Evolutionary conservation across 2,888 invertebrate species (phyloP), one percentile per base, ranked within the genome.

Genomic region (Drosophila flavopinicola): DNA sequence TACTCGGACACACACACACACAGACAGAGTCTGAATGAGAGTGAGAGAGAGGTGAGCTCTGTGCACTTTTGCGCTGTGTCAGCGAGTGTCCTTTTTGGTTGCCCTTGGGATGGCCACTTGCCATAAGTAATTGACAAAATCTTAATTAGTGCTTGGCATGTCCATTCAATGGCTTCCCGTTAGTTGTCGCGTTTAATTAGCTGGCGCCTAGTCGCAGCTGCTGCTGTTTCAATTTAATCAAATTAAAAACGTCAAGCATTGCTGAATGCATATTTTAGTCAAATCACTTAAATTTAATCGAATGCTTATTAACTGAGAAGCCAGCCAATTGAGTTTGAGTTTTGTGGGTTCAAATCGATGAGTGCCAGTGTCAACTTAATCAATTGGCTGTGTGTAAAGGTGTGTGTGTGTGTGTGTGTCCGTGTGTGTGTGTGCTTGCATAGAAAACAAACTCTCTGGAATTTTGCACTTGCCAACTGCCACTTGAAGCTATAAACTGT

Each of bases 71-170:
- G 27, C 32, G 86, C 85, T 67, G 78, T 67, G 87, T 86, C 79
- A 80, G 83, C 73, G 9, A 41, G 17, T 27, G n/a, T 20, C 41
- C 39, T 39, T 53, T 11, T 35, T 27, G 25, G 47, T 20, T 20
- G 20, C 4, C 20, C 20, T 20, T 20, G 20, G 20, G 20, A n/a
- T n/a, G 20, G 20, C 20, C 75, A 75, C 63, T 85, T 63, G 71
- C 71, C 77, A 74, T 83, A 78, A 78, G 80, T 85, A 87, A 88
- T 85, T 87, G 85, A 80, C 85, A 76, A 78, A 83, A 88, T 78
- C 86, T 86, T 88, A 83, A 87, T 86, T 86, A 87, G 85, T 87
- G 69, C 78, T 85, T 87, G 79, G 83, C 83, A 83, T 84, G 87
- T 82, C 78, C 79, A 74, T 85, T 76, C 65, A 80, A 80, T 77